Evolutionary conservation across 2,113 vertebrate genomes (phyloP), one percentile per base, ranked within the genome.

Genomic region (Syngnathus typhle): DNA sequence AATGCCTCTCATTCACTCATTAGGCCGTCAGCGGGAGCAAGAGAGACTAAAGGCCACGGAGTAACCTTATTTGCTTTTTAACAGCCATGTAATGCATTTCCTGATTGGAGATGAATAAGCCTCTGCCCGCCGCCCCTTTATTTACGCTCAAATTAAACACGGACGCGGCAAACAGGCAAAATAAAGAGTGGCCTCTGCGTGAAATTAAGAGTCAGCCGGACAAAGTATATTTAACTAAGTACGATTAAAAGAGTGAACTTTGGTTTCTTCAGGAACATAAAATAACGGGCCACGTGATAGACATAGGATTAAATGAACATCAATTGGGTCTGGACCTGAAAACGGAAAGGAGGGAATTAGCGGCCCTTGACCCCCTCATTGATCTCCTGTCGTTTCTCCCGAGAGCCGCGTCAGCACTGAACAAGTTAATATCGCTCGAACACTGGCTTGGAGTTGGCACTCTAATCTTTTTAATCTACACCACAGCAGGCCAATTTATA

Each of bases 1-100:
- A 90, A 91, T 86, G 87, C 74, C 64, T 84, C 81, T 85, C 86
- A 79, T 84, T 88, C 83, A 86, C 81, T 90, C 87, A 89, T 90
- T 88, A 85, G 86, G 71, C 77, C 78, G 82, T 84, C 77, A 73
- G 63, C 23, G 49, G 21, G 59, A 65, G 73, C 63, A 44, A 60
- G 64, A 74, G 65, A 77, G 64, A 73, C 65, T 49, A 46, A 46
- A 69, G 72, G 67, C 12, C 71, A 60, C 67, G 46, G 23, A 67
- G 72, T 46, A 67, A 68, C 85, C 82, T 88, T 83, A 90, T 89
- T 89, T 77, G 80, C 71, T 87, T 86, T 88, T 86, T 88, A 89
- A 82, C 51, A 60, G 75, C 73, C 74, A 13, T 77, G 77, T 84
- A 85, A 88, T 88, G 85, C 72, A 82, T 87, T 87, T 83, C 76